These are phyloP conservation scores for Zapus hudsonius DNA, from an alignment of 2,113 vertebrate species.

Conservation along the genomic window DNA sequence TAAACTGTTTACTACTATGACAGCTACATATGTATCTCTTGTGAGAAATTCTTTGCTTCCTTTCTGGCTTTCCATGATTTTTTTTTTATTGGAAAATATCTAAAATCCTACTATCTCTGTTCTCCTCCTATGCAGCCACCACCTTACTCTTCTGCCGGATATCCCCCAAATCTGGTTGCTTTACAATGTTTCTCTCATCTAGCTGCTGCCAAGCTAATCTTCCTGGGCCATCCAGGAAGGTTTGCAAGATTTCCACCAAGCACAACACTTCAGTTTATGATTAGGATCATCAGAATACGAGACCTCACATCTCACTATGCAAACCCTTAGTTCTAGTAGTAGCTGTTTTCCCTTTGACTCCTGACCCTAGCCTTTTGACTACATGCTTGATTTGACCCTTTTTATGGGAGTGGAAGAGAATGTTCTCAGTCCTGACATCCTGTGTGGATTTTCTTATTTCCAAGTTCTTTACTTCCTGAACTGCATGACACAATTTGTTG, in stretches of 20 bases:
- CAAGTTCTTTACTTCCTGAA: background rate
- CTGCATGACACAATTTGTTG: background rate
- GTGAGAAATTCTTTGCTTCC: conserved; percentile 27
- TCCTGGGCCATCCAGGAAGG: background rate
- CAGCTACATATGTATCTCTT: background rate
- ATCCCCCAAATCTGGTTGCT: background rate
- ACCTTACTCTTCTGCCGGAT: conserved; percentile 25
- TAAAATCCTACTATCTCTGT: background rate
- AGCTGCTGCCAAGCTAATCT: conserved; percentile 19
- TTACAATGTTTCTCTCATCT: conserved; percentile 39
- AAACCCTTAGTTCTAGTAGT: background rate
- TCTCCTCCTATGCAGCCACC: conserved; percentile 16
- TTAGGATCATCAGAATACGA: background rate
- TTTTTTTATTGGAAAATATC: conserved; percentile 45
- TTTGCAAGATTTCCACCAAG: conserved; percentile 8
- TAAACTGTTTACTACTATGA: background rate
- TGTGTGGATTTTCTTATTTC: conserved; percentile 3
- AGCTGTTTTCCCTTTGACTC: conserved; percentile 19
- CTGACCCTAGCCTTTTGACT: conserved; percentile 9
- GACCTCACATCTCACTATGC: background rate
- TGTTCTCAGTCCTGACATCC: conserved; percentile 15
- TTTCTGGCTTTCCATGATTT: conserved; percentile 22
- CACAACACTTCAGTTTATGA: conserved; percentile 6
- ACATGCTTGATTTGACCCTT: conserved; percentile 30
- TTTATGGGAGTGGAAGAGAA: background rate